Conservation (phyloP, 2,113 vertebrate genomes). For the Henicopernis longicauda region DNA sequence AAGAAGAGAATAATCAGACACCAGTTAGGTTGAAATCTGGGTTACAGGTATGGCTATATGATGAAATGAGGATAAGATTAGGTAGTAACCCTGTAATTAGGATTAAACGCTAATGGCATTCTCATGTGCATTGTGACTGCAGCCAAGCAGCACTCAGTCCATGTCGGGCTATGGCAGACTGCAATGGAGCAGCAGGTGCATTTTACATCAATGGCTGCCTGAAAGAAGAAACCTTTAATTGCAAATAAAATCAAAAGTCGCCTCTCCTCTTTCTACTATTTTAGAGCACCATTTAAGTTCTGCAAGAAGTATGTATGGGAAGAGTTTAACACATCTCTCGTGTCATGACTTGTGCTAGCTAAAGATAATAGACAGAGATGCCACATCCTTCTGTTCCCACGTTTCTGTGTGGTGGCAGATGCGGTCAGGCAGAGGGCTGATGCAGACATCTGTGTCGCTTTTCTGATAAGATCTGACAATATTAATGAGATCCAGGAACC, state of each 20-base stretch:
- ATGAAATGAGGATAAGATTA: background rate
- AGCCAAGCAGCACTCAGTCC: background rate
- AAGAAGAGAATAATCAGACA: background rate
- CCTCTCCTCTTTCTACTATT: background rate
- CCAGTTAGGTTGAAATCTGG: background rate
- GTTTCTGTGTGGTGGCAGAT: background rate
- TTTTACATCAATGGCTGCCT: background rate
- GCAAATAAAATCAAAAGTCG: background rate
- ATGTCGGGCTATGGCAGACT: accelerated
- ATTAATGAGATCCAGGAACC: background rate
- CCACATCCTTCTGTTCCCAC: background rate
- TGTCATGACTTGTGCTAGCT: background rate
- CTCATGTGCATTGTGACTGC: background rate
- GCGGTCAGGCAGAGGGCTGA: background rate
- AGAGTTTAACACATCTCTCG: background rate
- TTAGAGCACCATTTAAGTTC: background rate
- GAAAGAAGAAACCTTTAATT: background rate
- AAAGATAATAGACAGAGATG: background rate
- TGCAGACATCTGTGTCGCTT: background rate
- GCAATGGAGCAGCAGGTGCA: background rate
- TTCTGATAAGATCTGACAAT: background rate
- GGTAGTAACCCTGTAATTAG: background rate
- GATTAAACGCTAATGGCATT: background rate
- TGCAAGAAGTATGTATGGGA: background rate
- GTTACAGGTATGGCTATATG: background rate